A percentile compares a stretch with the other conserved stretches of the same genome.
Evolutionary conservation across 1,140 invertebrate species (phyloP).

Genomic region (Zaprionus capensis): DNA sequence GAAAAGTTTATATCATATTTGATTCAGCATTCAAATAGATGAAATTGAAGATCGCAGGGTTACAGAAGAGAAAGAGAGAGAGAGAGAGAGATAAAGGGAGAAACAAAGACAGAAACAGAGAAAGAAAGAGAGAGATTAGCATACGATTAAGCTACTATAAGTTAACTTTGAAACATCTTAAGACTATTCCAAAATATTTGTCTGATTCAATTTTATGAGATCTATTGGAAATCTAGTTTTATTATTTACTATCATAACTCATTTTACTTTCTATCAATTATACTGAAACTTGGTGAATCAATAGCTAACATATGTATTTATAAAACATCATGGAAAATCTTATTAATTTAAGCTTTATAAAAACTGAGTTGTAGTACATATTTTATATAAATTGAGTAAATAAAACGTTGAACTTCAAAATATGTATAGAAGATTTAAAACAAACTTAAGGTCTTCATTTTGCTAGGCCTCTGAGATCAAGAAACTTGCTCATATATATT

Average conservation of each 20-base stretch:
- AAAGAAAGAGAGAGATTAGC: not conserved
- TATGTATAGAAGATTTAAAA: too few species aligned
- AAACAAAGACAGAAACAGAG: not conserved
- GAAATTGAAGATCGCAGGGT: not conserved
- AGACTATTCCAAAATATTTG: not conserved
- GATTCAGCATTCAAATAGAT: not conserved
- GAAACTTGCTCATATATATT: too few species aligned
- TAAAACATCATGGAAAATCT: not conserved
- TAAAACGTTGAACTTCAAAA: too few species aligned
- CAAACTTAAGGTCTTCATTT: too few species aligned
- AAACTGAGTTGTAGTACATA: not conserved
- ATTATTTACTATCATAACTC: not conserved
- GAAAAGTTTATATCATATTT: conserved; percentile 36
- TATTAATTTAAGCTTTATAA: not conserved
- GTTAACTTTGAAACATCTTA: not conserved
- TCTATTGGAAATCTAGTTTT: not conserved
- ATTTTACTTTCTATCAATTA: not conserved
- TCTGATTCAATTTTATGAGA: not conserved
- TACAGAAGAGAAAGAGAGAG: not conserved
- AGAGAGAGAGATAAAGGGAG: not conserved
- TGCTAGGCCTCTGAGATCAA: too few species aligned
- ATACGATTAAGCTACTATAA: not conserved
- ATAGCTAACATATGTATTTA: not conserved
- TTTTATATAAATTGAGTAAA: too few species aligned
- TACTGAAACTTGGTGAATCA: not conserved